Evolutionary conservation across 2,888 invertebrate genomes (phyloP).

Genomic region (Nineta flava): DNA sequence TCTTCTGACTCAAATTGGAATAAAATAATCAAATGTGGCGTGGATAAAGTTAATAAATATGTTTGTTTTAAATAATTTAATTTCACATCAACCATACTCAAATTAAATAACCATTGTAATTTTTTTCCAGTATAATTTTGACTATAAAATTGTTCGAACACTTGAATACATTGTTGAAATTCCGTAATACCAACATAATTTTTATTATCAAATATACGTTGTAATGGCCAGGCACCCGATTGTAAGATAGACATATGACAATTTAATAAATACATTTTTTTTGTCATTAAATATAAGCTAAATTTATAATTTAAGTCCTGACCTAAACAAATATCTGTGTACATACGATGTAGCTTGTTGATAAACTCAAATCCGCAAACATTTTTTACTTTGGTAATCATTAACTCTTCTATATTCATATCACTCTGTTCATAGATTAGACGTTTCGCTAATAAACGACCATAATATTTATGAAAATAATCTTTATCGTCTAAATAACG

Average conservation of each 20-base stretch:
- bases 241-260: not conserved
- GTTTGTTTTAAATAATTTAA: not conserved
- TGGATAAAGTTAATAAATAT: not conserved
- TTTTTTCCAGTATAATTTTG: not conserved
- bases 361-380: not conserved
- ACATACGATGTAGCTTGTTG: not conserved
- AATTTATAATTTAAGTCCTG: not conserved
- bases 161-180: not conserved
- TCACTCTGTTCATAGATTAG: not conserved
- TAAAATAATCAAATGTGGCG: not conserved
- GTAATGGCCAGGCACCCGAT: not conserved
- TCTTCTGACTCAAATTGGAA: not conserved
- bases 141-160: not conserved
- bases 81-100: not conserved
- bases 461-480: not conserved
- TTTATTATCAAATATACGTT: not conserved
- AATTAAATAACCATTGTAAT: not conserved
- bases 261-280: not conserved
- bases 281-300: not conserved
- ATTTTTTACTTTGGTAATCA: not conserved
- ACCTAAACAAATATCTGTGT: not conserved
- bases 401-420: not conserved
- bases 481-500: not conserved
- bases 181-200: not conserved
- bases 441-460: not conserved